These are phyloP conservation scores for Alaudala cheleensis DNA, from an alignment of 2,113 vertebrate species.

Conservation along the genomic window DNA sequence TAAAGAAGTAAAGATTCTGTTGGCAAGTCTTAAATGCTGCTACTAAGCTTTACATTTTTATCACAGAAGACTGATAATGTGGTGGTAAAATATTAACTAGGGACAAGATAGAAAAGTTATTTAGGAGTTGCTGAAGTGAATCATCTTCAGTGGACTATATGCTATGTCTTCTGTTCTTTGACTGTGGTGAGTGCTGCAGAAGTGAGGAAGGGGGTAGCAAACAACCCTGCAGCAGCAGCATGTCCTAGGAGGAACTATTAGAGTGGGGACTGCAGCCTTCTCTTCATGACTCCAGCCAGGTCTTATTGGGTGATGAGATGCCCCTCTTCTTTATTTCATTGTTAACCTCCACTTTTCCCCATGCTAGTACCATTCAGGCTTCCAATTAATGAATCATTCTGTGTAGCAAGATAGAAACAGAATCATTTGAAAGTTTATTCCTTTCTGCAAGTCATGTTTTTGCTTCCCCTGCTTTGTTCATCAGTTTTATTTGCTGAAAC, in stretches of 20 bases:
- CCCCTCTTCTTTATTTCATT: not conserved
- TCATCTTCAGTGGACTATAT: not conserved
- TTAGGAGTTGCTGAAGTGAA: not conserved
- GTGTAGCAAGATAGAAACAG: not conserved
- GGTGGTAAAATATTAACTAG: not conserved
- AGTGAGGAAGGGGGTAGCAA: not conserved
- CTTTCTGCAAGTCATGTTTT: not conserved
- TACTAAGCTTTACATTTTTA: not conserved
- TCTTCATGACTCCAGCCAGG: not conserved
- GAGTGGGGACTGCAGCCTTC: not conserved
- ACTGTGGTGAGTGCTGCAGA: fast-evolving
- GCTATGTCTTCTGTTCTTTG: not conserved
- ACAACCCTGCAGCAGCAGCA: not conserved
- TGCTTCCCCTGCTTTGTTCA: not conserved
- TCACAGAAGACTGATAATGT: not conserved
- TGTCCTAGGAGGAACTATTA: not conserved
- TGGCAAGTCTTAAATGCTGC: not conserved
- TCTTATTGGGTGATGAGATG: not conserved
- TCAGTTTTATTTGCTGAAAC: not conserved
- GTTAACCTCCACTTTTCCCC: not conserved
- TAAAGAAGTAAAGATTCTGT: not conserved
- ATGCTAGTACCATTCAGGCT: not conserved
- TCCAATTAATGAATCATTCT: not conserved
- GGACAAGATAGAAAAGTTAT: not conserved
- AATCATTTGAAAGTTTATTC: not conserved